Base-by-base conservation (phyloP, 2,797 vertebrate species). In the Serranus cabrilla region DNA sequence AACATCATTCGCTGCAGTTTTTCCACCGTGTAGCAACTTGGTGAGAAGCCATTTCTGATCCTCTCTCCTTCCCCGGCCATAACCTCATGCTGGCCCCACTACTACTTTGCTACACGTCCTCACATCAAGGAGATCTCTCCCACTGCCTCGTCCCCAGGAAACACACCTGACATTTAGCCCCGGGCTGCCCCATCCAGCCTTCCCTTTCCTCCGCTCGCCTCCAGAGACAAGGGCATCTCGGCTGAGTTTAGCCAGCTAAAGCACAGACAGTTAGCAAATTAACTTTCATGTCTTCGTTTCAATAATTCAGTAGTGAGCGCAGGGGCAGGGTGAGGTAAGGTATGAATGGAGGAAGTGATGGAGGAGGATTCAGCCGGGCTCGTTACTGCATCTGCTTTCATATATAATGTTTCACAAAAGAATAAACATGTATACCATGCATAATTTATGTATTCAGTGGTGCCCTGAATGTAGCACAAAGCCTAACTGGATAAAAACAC, bases 231-330 rank as follows among this genome's bases (percentile, higher is more conserved):
- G 89, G 85, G 88, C 90, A 89, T 81, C 88, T 85, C 82, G 66
- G 87, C 84, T 76, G 84, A 92, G 92, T 92, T 94, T 92, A 94
- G 92, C 87, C 89, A 90, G 91, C 92, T 91, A 91, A 93, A 94
- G 90, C 90, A 74, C 91, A 84, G 91, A 94, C 94, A 93, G 93
- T 93, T 94, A 91, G 92, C 91, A 93, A 95, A 95, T 94, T 89
- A 94, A 93, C 92, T 91, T 92, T 91, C 92, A 90, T 94, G 93
- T 94, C 93, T 91, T 91, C 18, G 66, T 87, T 92, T 94, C 83
- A 95, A 94, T 94, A 93, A 95, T 94, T 94, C 90, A 93, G 84
- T 80, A 81, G 88, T 14, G 34, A 47, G 74, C 71, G 86, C 61
- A 12, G 76, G 78, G 78, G 78, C 78, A 51, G 80, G 75, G 76